A percentile compares a stretch with the other conserved stretches of the same genome.
Evolutionary conservation across 2,888 invertebrate species (phyloP).

Genomic region (Drosophila kanekoi): DNA sequence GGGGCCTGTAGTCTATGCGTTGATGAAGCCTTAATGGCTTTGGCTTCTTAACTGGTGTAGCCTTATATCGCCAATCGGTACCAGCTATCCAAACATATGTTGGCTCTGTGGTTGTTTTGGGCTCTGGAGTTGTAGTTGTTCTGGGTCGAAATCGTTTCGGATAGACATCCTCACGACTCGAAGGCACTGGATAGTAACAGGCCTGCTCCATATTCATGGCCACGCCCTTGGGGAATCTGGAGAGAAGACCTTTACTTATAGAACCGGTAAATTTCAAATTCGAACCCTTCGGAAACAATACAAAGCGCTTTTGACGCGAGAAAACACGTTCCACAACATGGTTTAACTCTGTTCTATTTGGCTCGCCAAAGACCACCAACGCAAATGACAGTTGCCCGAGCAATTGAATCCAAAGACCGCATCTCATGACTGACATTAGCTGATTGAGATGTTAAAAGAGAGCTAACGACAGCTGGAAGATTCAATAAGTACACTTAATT

Average conservation of each 20-base stretch:
- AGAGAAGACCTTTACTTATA: conserved; percentile 74
- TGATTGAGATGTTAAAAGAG: conserved; percentile 60
- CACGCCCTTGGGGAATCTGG: conserved; percentile 73
- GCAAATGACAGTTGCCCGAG: conserved; percentile 21
- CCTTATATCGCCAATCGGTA: conserved; percentile 78
- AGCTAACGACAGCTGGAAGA: background rate
- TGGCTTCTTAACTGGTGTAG: conserved; percentile 67
- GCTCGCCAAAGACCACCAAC: background rate
- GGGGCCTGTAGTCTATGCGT: conserved; percentile 70
- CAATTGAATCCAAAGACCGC: conserved; percentile 40
- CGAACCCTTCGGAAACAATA: conserved; percentile 79
- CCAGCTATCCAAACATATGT: conserved; percentile 78
- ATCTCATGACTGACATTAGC: conserved; percentile 51
- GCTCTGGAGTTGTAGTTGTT: conserved; percentile 66
- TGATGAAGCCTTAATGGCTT: conserved; percentile 63
- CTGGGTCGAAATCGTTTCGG: conserved; percentile 76
- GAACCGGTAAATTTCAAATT: conserved; percentile 79
- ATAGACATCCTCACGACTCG: conserved; percentile 77
- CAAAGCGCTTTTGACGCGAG: conserved; percentile 78
- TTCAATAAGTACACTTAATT: conserved; percentile 23
- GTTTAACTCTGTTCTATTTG: conserved; percentile 55
- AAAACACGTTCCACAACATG: conserved; percentile 75
- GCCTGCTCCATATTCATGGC: conserved; percentile 75
- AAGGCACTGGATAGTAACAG: conserved; percentile 78
- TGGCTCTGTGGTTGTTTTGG: conserved; percentile 61